Conservation (phyloP, 2,888 invertebrate genomes). For the Dusona sp. region DNA sequence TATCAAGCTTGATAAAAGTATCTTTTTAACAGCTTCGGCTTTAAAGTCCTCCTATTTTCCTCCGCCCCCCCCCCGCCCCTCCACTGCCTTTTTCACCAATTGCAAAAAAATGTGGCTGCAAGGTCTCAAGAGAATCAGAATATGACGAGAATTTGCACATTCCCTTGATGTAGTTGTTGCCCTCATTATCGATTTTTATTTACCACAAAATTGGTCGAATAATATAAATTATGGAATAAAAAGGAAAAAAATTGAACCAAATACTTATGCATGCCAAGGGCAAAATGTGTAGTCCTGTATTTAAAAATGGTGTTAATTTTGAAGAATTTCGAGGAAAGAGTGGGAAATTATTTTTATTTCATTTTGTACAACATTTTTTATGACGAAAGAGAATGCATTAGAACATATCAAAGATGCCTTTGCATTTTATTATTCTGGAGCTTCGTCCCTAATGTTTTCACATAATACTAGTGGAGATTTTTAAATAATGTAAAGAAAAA, state of each 20-base stretch:
- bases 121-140: background rate
- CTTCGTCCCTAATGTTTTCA: background rate
- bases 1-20: conserved; percentile 9
- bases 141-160: background rate
- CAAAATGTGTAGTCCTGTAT: background rate
- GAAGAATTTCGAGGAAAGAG: too few species aligned
- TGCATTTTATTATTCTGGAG: background rate
- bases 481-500: background rate
- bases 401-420: background rate
- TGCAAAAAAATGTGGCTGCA: background rate
- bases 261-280: background rate
- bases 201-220: background rate
- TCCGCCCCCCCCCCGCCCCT: background rate
- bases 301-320: background rate
- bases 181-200: background rate
- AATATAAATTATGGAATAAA: background rate
- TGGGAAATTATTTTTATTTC: background rate
- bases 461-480: background rate
- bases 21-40: conserved; percentile 16
- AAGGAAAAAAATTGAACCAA: background rate
- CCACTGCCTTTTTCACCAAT: background rate
- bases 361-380: background rate
- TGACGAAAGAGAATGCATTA: background rate
- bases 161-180: background rate
- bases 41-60: conserved; percentile 5